Percentiles rank a stretch among this genome's conserved stretches.
These are phyloP conservation scores for Karalla daura DNA, from an alignment of 2,797 vertebrate species.

Conservation along the genomic window DNA sequence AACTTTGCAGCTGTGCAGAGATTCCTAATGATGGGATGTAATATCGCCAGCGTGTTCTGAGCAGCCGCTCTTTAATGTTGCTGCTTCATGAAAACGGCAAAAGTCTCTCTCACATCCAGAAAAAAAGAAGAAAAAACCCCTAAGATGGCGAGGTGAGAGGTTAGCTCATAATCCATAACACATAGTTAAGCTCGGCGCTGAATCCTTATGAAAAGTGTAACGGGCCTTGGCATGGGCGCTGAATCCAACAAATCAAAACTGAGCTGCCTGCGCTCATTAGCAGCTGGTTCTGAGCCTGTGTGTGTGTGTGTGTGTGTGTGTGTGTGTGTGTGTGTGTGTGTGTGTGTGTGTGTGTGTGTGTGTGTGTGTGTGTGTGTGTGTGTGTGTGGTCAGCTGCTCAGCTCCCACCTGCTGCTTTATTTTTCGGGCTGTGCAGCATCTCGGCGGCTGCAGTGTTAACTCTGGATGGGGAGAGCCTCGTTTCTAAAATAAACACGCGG, in stretches of 20 bases:
- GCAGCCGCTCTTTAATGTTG: slow-evolving; percentile 4
- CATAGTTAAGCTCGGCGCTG: slow-evolving; percentile 43
- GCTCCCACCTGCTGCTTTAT: slow-evolving; percentile 45
- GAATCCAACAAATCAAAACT: slow-evolving; percentile 58
- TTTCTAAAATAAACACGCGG: slow-evolving; percentile 41
- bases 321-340: slow-evolving; percentile 19
- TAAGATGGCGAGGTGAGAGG: slow-evolving; percentile 52
- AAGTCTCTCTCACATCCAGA: slow-evolving; percentile 18
- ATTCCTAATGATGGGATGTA: slow-evolving; percentile 21
- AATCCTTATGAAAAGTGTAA: slow-evolving; percentile 55
- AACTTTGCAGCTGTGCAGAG: not conserved
- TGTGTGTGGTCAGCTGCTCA: slow-evolving; percentile 25
- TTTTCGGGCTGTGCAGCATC: slow-evolving; percentile 26
- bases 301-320: slow-evolving; percentile 20
- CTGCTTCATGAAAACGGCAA: slow-evolving; percentile 23
- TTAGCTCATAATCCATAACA: slow-evolving; percentile 63
- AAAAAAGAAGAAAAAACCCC: no score
- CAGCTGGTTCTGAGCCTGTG: slow-evolving; percentile 44
- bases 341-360: slow-evolving; percentile 7
- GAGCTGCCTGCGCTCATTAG: slow-evolving; percentile 44
- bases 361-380: slow-evolving; percentile 14
- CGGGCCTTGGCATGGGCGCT: slow-evolving; percentile 43
- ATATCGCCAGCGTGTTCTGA: slow-evolving; percentile 11
- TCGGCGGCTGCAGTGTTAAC: not conserved
- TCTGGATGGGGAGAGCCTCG: slow-evolving; percentile 6